Evolutionary conservation across 92 coral and sea anemone genomes (phyloP), one percentile per base, ranked within the genome.

Genomic region (Heteractis magnifica): DNA sequence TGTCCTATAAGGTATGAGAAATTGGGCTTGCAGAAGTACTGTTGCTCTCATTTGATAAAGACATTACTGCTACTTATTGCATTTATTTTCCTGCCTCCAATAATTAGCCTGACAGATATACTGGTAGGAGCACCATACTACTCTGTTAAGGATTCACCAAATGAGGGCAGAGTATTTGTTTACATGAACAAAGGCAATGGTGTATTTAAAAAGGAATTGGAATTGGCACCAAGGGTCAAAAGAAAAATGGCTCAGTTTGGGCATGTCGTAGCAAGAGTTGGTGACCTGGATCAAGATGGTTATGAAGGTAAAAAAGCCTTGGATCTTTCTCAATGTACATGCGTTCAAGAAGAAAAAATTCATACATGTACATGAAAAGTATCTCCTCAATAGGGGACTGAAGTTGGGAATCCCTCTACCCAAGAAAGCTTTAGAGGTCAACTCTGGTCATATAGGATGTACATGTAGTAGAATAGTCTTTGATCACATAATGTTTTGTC

Each of bases 211-310:
- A 77, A 84, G 23, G 23, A 56, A 9, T 52, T 50, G 50, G 85
- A 84, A 15, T 75, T 91, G 0, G 71, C 87, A 16, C 79, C 71
- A 23, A 80, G 51, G 0, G 59, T 56, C 8, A 56, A 82, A 7
- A 80, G 52, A 26, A 89, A 87, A 49, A 87, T 94, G 56, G 98
- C 98, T 20, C 90, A 88, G 72, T 95, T 95, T 88, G 98, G 98
- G 19, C 88, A 91, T 58, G 90, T 93, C 1, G 90, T 95, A 44
- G 90, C 93, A 15, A 72, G 86, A 44, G 93, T 90, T 51, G 98
- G 98, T 10, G 98, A 95, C 71, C 81, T 95, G 34, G 92, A 95
- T 80, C 86, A 83, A 82, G 98, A 95, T 80, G 94, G 95, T 0
- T 90, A 80, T 79, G 89, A 95, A 77, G 98, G 98, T 95, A 77